Evolutionary conservation across 2,113 vertebrate species (phyloP).

Genomic region (Echinops telfairi): DNA sequence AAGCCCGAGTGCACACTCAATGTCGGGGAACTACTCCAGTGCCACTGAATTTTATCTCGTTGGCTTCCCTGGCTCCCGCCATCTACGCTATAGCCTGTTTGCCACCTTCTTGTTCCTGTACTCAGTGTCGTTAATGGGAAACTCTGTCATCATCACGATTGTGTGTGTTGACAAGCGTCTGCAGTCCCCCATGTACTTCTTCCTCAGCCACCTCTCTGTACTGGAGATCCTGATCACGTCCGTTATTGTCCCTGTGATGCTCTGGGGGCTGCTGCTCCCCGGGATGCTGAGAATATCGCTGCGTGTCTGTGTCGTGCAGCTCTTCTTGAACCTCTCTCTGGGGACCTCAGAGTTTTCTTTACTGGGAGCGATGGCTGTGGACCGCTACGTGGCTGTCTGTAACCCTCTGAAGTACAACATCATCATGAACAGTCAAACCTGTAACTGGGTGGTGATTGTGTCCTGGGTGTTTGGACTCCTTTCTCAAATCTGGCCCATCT

Average conservation of each 20-base stretch:
- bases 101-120: constrained; percentile 40
- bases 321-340: constrained; percentile 64
- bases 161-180: constrained; percentile 62
- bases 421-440: constrained; percentile 52
- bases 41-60: constrained; percentile 47
- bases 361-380: constrained; percentile 57
- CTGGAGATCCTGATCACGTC: constrained; percentile 70
- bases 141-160: constrained; percentile 53
- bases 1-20: background rate
- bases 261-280: constrained; percentile 41
- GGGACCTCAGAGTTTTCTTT: constrained; percentile 67
- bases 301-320: constrained; percentile 31
- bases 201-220: constrained; percentile 64
- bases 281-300: constrained; percentile 53
- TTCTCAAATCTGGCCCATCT: constrained; percentile 46
- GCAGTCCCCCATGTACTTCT: constrained; percentile 72
- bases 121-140: constrained; percentile 47
- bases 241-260: constrained; percentile 37
- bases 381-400: constrained; percentile 44
- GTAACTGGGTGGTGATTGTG: constrained; percentile 36
- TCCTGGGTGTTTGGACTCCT: constrained; percentile 56
- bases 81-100: constrained; percentile 8
- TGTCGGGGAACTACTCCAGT: constrained; percentile 44
- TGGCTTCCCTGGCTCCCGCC: constrained; percentile 46
- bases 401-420: constrained; percentile 37